Percentiles rank a stretch among this genome's conserved stretches.
These are phyloP conservation scores for Agrochola litura DNA, from an alignment of 2,888 invertebrate species.

Conservation along the genomic window DNA sequence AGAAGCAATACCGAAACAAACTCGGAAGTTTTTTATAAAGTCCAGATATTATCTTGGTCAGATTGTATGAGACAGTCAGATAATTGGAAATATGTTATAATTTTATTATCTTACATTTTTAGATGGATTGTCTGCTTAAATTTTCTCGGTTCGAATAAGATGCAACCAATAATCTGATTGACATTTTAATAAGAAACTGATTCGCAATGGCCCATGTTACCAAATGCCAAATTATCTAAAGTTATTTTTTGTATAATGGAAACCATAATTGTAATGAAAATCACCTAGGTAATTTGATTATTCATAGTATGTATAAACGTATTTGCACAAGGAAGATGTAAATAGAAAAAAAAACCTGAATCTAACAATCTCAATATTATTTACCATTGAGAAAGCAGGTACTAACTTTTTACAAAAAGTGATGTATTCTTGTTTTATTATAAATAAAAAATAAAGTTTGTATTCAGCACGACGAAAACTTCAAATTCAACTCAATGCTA, in stretches of 20 bases:
- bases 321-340: too few species aligned
- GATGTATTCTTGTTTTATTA: not conserved
- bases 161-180: too few species aligned
- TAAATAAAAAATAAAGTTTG: not conserved
- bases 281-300: not conserved
- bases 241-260: not conserved
- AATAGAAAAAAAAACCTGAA: not conserved
- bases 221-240: not conserved
- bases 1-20: too few species aligned
- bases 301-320: not conserved
- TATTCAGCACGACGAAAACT: conserved; percentile 9
- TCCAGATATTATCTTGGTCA: not conserved
- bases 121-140: too few species aligned
- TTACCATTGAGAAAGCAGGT: not conserved
- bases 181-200: not conserved
- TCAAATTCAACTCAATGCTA: conserved; percentile 11
- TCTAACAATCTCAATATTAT: not conserved
- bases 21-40: too few species aligned
- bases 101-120: not conserved
- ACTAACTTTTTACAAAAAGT: not conserved
- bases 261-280: not conserved
- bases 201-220: not conserved
- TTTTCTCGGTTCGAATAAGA: not conserved
- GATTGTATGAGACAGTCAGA: not conserved
- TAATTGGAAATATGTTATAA: not conserved